phyloP scores from a whole-genome alignment of 2,113 vertebrate species.

The Nyctereutes procyonoides region DNA sequence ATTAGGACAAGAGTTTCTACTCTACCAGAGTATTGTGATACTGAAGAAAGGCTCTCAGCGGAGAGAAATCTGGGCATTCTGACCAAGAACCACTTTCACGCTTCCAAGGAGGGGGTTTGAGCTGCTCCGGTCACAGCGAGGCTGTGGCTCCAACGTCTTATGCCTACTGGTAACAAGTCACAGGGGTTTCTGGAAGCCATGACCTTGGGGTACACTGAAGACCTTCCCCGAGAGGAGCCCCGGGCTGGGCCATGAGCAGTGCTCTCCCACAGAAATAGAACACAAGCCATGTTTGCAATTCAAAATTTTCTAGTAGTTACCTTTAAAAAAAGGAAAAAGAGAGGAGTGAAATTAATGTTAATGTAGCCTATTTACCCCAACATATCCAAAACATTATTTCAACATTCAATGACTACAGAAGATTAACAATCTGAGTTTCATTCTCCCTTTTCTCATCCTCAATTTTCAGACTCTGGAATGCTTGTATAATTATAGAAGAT shows the following conservation, averaged over 20 bases:
- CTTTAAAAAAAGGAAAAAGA: neutral
- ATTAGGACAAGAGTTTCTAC: neutral
- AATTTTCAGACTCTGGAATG: conserved; percentile 16
- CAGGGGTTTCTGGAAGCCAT: neutral
- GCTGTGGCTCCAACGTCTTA: neutral
- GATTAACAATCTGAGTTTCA: neutral
- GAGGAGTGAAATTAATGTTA: neutral
- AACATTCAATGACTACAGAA: neutral
- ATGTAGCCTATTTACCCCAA: neutral
- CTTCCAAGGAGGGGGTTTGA: neutral
- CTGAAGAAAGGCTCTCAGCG: rapidly evolving
- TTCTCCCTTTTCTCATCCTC: neutral
- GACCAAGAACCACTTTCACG: neutral
- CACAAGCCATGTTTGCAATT: neutral
- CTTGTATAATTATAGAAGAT: neutral
- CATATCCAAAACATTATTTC: neutral
- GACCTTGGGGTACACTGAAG: neutral
- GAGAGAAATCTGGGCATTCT: neutral
- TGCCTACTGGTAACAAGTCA: neutral
- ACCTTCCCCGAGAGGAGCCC: neutral
- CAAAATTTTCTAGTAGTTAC: neutral
- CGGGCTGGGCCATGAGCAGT: rapidly evolving
- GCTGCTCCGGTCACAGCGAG: neutral
- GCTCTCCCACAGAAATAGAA: neutral
- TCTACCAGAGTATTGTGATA: neutral